Base-by-base conservation (phyloP, 2,888 invertebrate species). In the Nudaria mundana region DNA sequence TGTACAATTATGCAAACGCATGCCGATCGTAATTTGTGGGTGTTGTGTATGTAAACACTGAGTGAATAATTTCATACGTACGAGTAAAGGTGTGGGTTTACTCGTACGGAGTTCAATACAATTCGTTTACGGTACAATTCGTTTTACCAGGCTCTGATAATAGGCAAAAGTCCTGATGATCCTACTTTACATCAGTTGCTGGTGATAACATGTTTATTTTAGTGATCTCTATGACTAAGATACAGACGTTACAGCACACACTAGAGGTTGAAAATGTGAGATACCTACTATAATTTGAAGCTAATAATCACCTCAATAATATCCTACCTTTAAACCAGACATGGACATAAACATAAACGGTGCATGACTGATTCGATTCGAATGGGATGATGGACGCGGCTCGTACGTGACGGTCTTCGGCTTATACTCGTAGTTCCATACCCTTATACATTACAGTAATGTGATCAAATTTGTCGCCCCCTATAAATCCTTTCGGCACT, bases 401-500 rank as follows among this genome's bases (percentile, higher is more conserved):
- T 37, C 40, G 54, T 51, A 63, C 66, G 66, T 63, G 62, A 38
- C 51, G 37, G 44, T 40, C 43, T 15, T 31, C 23, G 37, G 30
- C 40, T 44, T 45, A 51, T 38, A n/a, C n/a, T n/a, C n/a, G n/a
- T n/a, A 40, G 38, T 33, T 11, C 43, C 42, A 41, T 58, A 64
- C 63, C 71, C 62, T 56, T 49, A 75, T 73, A 69, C 61, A 65
- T 77, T 67, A 75, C 55, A 52, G 61, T 72, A 71, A 74, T 74
- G 66, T 61, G 65, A 57, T 56, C 67, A 63, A 69, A 77, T 78
- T 77, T 76, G 75, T 76, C 73, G 63, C 57, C 54, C 51, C 51
- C 62, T 56, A 63, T 63, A 64, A 67, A 70, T 64, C 63, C 61
- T 63, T 64, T 65, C 69, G 60, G 52, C 66, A 64, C 60, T 57